phyloP scores from a whole-genome alignment of 2,797 vertebrate species.

The Lepidocolaptes lacrymiger region DNA sequence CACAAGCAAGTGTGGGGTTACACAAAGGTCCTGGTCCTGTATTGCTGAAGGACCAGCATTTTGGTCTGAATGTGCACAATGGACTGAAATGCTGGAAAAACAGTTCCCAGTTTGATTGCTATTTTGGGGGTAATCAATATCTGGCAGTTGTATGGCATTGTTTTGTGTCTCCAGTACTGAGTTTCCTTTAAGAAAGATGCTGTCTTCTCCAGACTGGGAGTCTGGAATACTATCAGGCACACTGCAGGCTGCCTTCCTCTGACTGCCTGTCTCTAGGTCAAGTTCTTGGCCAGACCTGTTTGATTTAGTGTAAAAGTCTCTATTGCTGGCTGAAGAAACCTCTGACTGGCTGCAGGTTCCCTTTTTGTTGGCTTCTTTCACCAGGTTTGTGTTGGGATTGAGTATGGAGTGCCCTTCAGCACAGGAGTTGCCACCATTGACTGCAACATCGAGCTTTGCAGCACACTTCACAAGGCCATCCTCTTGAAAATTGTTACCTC shows the following conservation, averaged over 20 bases:
- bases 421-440: constrained; percentile 43
- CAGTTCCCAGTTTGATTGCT: not conserved
- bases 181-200: not conserved
- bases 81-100: not conserved
- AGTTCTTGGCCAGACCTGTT: not conserved
- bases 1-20: not conserved
- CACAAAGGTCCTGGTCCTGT: not conserved
- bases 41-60: not conserved
- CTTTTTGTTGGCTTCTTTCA: not conserved
- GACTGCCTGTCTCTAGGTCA: not conserved
- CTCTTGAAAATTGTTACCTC: not conserved
- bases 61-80: not conserved
- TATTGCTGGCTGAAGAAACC: not conserved
- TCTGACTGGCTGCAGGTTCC: not conserved
- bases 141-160: not conserved
- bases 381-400: not conserved
- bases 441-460: not conserved
- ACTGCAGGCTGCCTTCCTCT: not conserved
- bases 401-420: not conserved
- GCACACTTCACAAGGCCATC: not conserved
- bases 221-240: not conserved
- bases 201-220: not conserved
- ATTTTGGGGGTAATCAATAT: constrained; percentile 8
- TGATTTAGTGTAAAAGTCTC: not conserved
- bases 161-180: not conserved